Evolutionary conservation across 2,113 vertebrate genomes (phyloP).

Genomic region (Vidua macroura): DNA sequence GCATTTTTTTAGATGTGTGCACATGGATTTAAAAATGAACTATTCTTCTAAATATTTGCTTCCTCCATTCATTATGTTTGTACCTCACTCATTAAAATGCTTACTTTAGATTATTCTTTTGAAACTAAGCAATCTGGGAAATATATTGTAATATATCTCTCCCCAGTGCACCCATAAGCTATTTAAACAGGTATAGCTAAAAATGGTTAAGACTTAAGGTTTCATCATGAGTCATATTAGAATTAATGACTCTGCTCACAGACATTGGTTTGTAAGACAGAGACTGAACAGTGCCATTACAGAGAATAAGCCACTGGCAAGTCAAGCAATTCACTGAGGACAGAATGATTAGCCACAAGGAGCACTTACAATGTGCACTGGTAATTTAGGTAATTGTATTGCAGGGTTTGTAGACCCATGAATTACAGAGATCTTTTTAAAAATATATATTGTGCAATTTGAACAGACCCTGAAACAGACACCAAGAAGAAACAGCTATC

Average conservation of each 20-base stretch:
- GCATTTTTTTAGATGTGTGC: background rate
- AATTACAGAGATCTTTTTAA: conserved; percentile 79
- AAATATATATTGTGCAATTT: conserved; percentile 75
- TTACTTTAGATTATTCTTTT: background rate
- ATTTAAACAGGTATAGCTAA: background rate
- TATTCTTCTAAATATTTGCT: background rate
- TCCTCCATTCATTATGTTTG: background rate
- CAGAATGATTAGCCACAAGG: conserved; percentile 71
- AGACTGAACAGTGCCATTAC: background rate
- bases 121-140: background rate
- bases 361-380: conserved; percentile 69
- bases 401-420: conserved; percentile 73
- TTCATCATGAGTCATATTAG: background rate
- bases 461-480: conserved; percentile 76
- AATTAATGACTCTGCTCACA: background rate
- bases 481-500: conserved; percentile 70
- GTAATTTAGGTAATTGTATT: conserved; percentile 82
- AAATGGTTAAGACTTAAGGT: background rate
- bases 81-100: background rate
- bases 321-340: conserved; percentile 56
- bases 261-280: background rate
- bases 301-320: conserved; percentile 47
- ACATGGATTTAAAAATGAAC: background rate
- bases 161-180: background rate
- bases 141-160: background rate